Evolutionary conservation across 2,113 vertebrate genomes (phyloP).

Genomic region (Gadus macrocephalus): DNA sequence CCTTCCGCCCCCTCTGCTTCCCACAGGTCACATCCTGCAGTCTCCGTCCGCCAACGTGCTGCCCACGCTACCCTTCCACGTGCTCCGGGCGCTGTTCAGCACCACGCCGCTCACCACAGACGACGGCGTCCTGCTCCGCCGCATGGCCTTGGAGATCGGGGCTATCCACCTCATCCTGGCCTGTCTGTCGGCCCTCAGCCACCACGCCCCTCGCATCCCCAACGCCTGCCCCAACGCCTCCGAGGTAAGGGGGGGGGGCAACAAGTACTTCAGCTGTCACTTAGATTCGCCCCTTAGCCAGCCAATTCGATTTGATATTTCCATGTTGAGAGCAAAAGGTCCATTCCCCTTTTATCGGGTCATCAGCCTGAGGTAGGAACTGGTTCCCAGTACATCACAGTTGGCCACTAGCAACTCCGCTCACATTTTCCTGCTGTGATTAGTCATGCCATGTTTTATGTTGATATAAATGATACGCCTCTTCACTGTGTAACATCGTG

Average conservation of each 20-base stretch:
- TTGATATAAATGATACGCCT: too few relatives aligned
- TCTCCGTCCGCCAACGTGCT: slow-evolving; percentile 96
- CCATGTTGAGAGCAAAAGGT: too few relatives aligned
- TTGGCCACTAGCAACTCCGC: too few relatives aligned
- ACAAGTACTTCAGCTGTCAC: too few relatives aligned
- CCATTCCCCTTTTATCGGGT: too few relatives aligned
- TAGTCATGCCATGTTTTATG: too few relatives aligned
- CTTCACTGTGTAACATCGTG: too few relatives aligned
- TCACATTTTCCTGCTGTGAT: too few relatives aligned
- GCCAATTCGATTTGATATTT: too few relatives aligned
- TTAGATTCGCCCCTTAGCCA: too few relatives aligned
- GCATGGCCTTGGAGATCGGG: slow-evolving; percentile 97
- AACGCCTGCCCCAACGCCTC: slow-evolving; percentile 79
- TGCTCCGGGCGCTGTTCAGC: slow-evolving; percentile 89
- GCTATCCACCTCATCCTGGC: slow-evolving; percentile 96
- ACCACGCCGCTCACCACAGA: slow-evolving; percentile 91
- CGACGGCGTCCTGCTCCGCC: slow-evolving; percentile 88
- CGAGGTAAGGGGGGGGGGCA: slow-evolving; percentile 73
- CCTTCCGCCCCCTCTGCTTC: not conserved
- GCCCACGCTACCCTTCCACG: slow-evolving; percentile 95
- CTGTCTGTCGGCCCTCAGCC: slow-evolving; percentile 95
- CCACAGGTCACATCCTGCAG: slow-evolving; percentile 92
- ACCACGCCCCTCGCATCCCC: slow-evolving; percentile 92
- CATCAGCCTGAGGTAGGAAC: too few relatives aligned
- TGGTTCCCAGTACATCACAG: too few relatives aligned